Percentiles rank a stretch among this genome's conserved stretches.
Evolutionary conservation across 2,113 vertebrate genomes (phyloP).

Genomic region (Taurulus bubalis): DNA sequence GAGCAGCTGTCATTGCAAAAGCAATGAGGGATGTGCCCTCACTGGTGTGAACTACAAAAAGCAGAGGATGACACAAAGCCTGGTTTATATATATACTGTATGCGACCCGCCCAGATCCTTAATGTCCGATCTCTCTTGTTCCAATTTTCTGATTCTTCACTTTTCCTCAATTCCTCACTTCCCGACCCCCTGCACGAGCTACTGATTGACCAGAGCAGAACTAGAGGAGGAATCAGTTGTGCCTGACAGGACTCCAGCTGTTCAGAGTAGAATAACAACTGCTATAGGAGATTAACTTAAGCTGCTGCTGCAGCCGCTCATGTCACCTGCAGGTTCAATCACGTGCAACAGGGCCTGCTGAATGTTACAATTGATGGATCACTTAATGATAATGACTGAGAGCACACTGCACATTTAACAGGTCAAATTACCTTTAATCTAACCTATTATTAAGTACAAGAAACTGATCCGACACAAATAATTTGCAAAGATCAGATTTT

Average conservation of each 20-base stretch:
- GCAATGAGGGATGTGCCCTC: not conserved
- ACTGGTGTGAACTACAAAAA: not conserved
- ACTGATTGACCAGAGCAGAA: constrained; percentile 58
- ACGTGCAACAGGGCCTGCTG: constrained; percentile 33
- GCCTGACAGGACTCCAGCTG: constrained; percentile 64
- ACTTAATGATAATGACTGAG: not conserved
- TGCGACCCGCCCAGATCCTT: not conserved
- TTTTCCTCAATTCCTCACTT: constrained; percentile 22
- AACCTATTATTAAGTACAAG: not conserved
- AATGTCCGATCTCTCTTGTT: not conserved
- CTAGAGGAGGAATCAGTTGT: constrained; percentile 52
- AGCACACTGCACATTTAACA: not conserved
- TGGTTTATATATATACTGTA: constrained; percentile 2
- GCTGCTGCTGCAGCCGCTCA: constrained; percentile 31
- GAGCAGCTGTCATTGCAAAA: not conserved
- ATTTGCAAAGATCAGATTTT: not conserved
- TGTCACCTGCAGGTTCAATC: constrained; percentile 46
- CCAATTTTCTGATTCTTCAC: constrained; percentile 24
- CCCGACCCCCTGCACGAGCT: constrained; percentile 45
- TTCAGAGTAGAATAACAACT: constrained; percentile 63
- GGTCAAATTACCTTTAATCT: not conserved
- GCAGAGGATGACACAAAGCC: not conserved
- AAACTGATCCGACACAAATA: not conserved
- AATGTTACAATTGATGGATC: constrained; percentile 6
- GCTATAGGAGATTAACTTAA: constrained; percentile 71